Evolutionary conservation across 1,140 invertebrate species (phyloP).

Genomic region (Leptinotarsa texana): DNA sequence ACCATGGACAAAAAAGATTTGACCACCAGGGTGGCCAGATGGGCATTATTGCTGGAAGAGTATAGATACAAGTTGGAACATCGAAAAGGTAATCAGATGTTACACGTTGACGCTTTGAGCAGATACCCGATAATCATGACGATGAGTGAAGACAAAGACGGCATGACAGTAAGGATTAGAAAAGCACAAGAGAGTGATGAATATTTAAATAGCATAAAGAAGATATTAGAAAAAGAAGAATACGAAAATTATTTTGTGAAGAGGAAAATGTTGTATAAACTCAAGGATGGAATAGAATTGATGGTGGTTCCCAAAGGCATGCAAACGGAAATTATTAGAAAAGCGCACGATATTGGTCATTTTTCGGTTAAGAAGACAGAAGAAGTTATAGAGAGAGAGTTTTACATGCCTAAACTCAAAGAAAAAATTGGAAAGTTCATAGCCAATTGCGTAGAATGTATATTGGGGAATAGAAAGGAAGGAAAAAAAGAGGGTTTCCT

Average conservation of each 20-base stretch:
- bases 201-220: conserved; percentile 33
- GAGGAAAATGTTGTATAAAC: conserved; percentile 39
- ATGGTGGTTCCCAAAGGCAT: background rate
- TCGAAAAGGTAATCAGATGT: conserved; percentile 50
- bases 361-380: conserved; percentile 50
- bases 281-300: background rate
- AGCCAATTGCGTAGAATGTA: conserved; percentile 51
- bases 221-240: conserved; percentile 34
- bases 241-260: conserved; percentile 42
- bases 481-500: conserved; percentile 54
- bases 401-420: conserved; percentile 51
- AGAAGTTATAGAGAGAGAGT: conserved; percentile 51
- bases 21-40: conserved; percentile 47
- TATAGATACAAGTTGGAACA: conserved; percentile 52
- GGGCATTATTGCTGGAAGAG: conserved; percentile 50
- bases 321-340: conserved; percentile 32
- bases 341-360: conserved; percentile 39
- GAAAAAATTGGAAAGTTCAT: conserved; percentile 50
- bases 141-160: conserved; percentile 25
- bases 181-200: conserved; percentile 39
- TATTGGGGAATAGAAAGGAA: conserved; percentile 51
- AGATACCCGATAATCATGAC: conserved; percentile 47
- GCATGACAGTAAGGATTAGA: conserved; percentile 25
- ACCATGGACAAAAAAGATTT: conserved; percentile 48
- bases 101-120: conserved; percentile 56